Evolutionary conservation across 2,888 invertebrate genomes (phyloP).

Genomic region (Patella ulyssiponensis): DNA sequence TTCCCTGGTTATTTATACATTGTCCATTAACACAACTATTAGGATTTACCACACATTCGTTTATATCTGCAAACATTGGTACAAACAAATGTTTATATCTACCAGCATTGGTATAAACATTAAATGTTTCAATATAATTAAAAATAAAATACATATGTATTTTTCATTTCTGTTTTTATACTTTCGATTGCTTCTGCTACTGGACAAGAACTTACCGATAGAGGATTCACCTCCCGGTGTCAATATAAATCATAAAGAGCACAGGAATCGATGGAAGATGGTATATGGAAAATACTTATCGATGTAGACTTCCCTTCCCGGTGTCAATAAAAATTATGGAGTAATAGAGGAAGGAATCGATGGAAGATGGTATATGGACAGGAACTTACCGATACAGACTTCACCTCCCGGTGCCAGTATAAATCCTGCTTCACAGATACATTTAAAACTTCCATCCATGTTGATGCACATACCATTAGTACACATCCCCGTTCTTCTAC

Average conservation of each 20-base stretch:
- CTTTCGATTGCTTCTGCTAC: too few species aligned
- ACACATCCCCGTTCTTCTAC: conserved; percentile 78
- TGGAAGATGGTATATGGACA: too few species aligned
- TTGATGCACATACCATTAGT: conserved; percentile 87
- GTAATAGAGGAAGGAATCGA: too few species aligned
- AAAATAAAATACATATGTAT: too few species aligned
- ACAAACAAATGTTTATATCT: conserved; percentile 76
- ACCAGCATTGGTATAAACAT: conserved; percentile 45
- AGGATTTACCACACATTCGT: conserved; percentile 83
- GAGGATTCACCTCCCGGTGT: conserved; percentile 83
- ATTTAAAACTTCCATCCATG: conserved; percentile 87
- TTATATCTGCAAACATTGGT: conserved; percentile 77
- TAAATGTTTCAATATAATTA: too few species aligned
- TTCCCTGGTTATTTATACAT: conserved; percentile 87
- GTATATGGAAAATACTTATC: conserved; percentile 73
- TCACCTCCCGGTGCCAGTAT: conserved; percentile 82
- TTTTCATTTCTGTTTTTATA: too few species aligned
- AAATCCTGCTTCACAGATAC: conserved; percentile 86
- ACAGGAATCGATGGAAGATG: too few species aligned
- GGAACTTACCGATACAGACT: conserved; percentile 80
- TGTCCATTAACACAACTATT: conserved; percentile 82
- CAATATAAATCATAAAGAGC: conserved; percentile 81
- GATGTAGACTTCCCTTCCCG: conserved; percentile 76
- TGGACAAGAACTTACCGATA: conserved; percentile 75
- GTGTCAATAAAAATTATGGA: neutral